Evolutionary conservation across 2,797 vertebrate species (phyloP), one percentile per base, ranked within the genome.

Genomic region (Microctenopoma steveboyesi): DNA sequence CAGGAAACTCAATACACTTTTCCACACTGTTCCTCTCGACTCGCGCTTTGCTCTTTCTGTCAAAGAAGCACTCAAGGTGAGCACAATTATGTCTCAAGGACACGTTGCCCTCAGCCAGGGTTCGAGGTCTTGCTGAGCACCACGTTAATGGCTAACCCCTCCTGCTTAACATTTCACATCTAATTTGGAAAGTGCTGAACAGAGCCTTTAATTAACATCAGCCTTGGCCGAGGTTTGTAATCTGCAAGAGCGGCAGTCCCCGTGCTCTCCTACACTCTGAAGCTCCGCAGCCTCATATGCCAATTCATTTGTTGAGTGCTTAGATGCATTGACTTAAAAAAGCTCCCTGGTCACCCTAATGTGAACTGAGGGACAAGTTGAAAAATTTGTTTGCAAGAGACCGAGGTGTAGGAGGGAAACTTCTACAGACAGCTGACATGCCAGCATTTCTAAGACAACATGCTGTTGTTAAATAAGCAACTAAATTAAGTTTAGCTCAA

Each of bases 101-200:
- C 71, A 43, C 30, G 15, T 33, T 47, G 48, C 73, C 84, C 81
- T 71, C 56, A 11, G 64, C 59, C 50, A 0, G 69, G 84, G 85
- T 85, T 85, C 72, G 79, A 60, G 83, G 85, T 76, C 55, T 46
- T 18, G 1, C 14, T 48, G 18, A 47, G 72, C 64, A 13, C 62
- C 56, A 53, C 59, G n/a, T 69, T 85, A 80, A 87, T 73, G 72
- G 76, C 75, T 51, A 74, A 78, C 75, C 65, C 68, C 72, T 74
- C 72, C 72, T 77, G 86, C 87, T 91, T 89, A 91, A 91, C 89
- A 87, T 90, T 88, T 87, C 57, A 72, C 79, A 86, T 84, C 88
- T 89, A 88, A 91, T 92, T 90, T 83, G 74, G 66, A 89, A 88
- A 91, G 86, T 87, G 84, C 84, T 85, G 82, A 89, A 85, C 79